Evolutionary conservation across 1,140 invertebrate species (phyloP).

Genomic region (Phocides pigmalion): DNA sequence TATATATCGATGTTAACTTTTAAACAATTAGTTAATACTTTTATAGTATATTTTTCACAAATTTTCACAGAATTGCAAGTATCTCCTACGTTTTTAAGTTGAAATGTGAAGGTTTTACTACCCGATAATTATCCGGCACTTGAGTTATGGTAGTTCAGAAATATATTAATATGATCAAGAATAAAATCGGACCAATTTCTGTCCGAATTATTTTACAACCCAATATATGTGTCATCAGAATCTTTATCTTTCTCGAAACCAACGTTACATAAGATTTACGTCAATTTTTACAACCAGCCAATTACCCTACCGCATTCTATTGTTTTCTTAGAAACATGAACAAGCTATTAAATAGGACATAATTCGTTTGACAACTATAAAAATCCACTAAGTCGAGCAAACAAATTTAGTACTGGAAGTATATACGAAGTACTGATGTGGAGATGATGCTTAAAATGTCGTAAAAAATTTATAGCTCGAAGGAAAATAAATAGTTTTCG

Average conservation of each 20-base stretch:
- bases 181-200: no score
- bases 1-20: no score
- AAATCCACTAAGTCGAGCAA: slow-evolving; percentile 51
- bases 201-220: slow-evolving; percentile 2
- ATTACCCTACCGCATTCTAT: slow-evolving; percentile 60
- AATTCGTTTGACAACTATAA: slow-evolving; percentile 58
- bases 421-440: slow-evolving; percentile 44
- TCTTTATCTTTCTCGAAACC: slow-evolving; percentile 14
- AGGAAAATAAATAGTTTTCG: slow-evolving; percentile 72
- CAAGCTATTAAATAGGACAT: slow-evolving; percentile 55
- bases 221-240: slow-evolving; percentile 20
- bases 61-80: no score
- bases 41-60: no score
- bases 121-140: no score
- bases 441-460: slow-evolving; percentile 61
- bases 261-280: slow-evolving; percentile 44
- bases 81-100: no score
- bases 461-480: slow-evolving; percentile 64
- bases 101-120: no score
- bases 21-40: no score
- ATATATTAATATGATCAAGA: no score
- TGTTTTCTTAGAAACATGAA: slow-evolving; percentile 54
- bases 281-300: slow-evolving; percentile 51
- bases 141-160: no score
- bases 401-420: slow-evolving; percentile 48